Evolutionary conservation across 1,140 invertebrate genomes (phyloP).

Genomic region (Drosophila tristis): DNA sequence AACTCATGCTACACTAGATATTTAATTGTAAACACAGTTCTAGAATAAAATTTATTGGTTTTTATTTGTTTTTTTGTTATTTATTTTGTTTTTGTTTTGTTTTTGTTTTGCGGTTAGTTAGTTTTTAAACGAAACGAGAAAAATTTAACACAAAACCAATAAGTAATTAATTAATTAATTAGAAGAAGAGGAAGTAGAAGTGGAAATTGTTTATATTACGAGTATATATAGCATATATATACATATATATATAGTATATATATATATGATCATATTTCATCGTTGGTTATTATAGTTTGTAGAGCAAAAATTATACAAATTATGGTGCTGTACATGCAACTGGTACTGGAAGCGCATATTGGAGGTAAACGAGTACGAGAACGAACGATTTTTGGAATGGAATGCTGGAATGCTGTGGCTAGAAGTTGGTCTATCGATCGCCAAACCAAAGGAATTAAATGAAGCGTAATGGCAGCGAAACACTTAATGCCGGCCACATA

Average conservation of each 20-base stretch:
- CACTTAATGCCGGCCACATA: neutral
- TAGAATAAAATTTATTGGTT: constrained; percentile 30
- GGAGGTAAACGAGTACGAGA: constrained; percentile 51
- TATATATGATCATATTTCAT: constrained; percentile 39
- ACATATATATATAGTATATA: constrained; percentile 26
- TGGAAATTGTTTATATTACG: constrained; percentile 49
- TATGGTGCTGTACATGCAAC: constrained; percentile 74
- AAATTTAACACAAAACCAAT: constrained; percentile 43
- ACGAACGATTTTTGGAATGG: constrained; percentile 30
- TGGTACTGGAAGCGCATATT: constrained; percentile 61
- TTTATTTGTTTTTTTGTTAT: constrained; percentile 2
- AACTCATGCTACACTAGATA: constrained; percentile 41
- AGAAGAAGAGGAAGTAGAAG: constrained; percentile 50
- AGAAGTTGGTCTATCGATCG: too few species aligned
- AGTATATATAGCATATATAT: constrained; percentile 16
- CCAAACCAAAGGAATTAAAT: neutral
- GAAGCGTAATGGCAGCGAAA: neutral
- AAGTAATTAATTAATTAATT: constrained; percentile 11
- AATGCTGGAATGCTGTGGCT: constrained; percentile 16
- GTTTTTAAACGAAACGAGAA: constrained; percentile 28
- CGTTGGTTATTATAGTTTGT: constrained; percentile 27
- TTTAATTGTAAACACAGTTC: constrained; percentile 31
- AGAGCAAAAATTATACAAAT: constrained; percentile 58
- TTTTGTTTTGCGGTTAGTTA: constrained; percentile 10
- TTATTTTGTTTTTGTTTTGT: constrained; percentile 5